phyloP scores from a whole-genome alignment of 2,113 vertebrate species.

The Cottus gobio region DNA sequence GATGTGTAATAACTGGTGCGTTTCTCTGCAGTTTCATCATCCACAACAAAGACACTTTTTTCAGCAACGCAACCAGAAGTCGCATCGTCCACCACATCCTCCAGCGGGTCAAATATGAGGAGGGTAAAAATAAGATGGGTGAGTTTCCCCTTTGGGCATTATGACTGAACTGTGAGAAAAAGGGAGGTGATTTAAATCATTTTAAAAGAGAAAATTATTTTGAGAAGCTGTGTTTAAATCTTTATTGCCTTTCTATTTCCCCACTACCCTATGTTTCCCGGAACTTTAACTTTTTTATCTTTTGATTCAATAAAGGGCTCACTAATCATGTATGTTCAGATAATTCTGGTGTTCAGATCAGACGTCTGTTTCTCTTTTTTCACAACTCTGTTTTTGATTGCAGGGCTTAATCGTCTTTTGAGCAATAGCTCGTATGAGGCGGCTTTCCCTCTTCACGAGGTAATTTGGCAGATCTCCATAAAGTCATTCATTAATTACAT shows the following conservation, averaged over 20 bases:
- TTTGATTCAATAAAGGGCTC: not conserved
- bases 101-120: constrained; percentile 95
- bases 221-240: not conserved
- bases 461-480: constrained; percentile 70
- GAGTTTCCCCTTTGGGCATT: constrained; percentile 73
- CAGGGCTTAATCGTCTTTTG: constrained; percentile 94
- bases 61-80: constrained; percentile 95
- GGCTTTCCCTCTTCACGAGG: constrained; percentile 97
- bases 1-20: constrained; percentile 34
- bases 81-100: constrained; percentile 96
- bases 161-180: not conserved
- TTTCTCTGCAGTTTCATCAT: constrained; percentile 91
- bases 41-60: constrained; percentile 97
- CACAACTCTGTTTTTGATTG: constrained; percentile 54
- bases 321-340: not conserved
- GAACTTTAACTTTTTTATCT: not conserved
- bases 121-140: constrained; percentile 97
- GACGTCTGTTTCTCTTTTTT: not conserved
- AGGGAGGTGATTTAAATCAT: not conserved
- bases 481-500: not conserved
- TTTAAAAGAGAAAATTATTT: not conserved
- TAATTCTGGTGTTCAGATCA: not conserved
- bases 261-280: too few species aligned
- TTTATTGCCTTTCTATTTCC: not conserved
- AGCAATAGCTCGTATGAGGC: constrained; percentile 95